Evolutionary conservation across 2,113 vertebrate species (phyloP).

Genomic region (Puffinus mauretanicus): DNA sequence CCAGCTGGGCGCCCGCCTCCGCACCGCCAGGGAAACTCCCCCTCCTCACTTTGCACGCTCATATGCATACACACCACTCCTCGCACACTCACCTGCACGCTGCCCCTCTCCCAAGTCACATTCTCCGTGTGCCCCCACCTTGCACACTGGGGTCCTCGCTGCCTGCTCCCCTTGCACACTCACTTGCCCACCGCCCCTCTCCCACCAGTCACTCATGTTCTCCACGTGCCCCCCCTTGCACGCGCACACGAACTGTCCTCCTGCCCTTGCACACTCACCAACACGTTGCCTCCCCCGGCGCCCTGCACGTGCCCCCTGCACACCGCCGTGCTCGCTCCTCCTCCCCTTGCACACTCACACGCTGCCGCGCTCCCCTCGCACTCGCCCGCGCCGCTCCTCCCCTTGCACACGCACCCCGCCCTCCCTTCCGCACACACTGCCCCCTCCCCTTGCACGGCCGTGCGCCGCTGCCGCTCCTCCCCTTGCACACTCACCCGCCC

Average conservation of each 20-base stretch:
- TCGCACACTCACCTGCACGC: neutral
- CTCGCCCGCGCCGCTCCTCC: no score
- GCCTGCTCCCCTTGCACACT: neutral
- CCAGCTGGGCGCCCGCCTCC: rapidly evolving
- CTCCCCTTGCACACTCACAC: neutral
- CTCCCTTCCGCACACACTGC: no score
- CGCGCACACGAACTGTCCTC: neutral
- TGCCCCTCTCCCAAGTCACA: neutral
- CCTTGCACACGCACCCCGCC: no score
- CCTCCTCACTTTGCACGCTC: neutral
- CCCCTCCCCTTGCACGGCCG: no score
- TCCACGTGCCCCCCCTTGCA: no score
- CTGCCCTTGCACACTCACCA: neutral
- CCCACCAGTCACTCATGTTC: neutral
- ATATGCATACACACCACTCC: rapidly evolving
- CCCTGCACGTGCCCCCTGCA: no score
- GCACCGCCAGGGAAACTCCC: neutral
- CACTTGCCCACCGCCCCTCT: neutral
- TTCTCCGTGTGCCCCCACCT: neutral
- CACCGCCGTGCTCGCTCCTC: neutral
- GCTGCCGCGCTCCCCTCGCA: no score
- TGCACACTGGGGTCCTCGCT: neutral
- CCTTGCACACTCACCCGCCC: no score
- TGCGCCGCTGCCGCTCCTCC: no score
- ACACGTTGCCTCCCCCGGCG: no score